Evolutionary conservation across 2,888 invertebrate genomes (phyloP).

Genomic region (Augiades crinisus): DNA sequence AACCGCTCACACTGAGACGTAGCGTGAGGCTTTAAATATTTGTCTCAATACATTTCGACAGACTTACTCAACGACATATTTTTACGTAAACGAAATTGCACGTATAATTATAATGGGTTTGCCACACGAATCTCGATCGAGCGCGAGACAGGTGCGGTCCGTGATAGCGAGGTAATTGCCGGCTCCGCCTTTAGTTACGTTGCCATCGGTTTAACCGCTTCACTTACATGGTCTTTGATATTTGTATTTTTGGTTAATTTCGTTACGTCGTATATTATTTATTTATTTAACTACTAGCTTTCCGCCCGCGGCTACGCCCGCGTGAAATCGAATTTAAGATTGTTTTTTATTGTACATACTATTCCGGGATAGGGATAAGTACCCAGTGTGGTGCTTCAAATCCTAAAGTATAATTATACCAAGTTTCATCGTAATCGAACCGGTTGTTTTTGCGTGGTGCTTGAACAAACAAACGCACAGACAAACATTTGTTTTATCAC

Average conservation of each 20-base stretch:
- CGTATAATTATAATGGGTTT: constrained; percentile 19
- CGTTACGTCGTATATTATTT: not conserved
- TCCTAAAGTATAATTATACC: too few species aligned
- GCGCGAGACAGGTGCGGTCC: constrained; percentile 14
- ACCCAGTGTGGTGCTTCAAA: too few species aligned
- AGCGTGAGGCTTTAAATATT: not conserved
- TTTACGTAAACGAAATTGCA: constrained; percentile 19
- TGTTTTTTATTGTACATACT: too few species aligned
- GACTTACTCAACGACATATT: constrained; percentile 17
- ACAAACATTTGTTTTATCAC: too few species aligned
- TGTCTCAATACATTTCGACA: constrained; percentile 17
- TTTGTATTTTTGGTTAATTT: not conserved
- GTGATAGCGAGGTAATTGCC: not conserved
- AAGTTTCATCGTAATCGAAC: too few species aligned
- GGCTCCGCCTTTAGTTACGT: not conserved
- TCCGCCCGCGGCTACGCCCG: too few species aligned
- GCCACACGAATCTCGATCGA: constrained; percentile 9
- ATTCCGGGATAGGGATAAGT: too few species aligned
- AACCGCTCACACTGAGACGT: not conserved
- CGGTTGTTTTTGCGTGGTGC: too few species aligned
- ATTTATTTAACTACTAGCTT: too few species aligned
- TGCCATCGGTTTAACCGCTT: not conserved
- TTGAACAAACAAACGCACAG: too few species aligned
- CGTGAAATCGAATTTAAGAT: too few species aligned
- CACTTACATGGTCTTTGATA: too few species aligned